These are phyloP conservation scores for Bothrops jararaca DNA, from an alignment of 2,113 vertebrate genomes.

Conservation along the genomic window DNA sequence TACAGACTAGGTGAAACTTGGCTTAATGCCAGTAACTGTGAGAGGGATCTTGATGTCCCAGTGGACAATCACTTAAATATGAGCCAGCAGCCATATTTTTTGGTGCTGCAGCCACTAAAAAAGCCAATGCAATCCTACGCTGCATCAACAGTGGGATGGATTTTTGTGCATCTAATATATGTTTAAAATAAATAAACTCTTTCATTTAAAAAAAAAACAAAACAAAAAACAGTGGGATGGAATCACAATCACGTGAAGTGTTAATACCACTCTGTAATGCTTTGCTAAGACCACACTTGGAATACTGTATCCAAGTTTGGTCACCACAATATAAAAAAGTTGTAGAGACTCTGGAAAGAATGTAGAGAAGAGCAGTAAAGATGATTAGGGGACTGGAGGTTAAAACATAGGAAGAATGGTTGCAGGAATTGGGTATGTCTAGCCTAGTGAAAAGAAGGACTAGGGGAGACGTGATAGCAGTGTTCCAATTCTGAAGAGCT, in stretches of 20 bases:
- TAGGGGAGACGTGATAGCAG: not conserved
- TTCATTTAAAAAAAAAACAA: no score
- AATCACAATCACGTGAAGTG: not conserved
- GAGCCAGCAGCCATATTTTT: no score
- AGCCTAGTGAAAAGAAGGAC: not conserved
- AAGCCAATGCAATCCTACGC: no score
- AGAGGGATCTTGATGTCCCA: no score
- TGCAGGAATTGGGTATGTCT: not conserved
- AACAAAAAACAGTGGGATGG: no score
- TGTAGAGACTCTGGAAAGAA: not conserved
- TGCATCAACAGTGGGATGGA: not conserved
- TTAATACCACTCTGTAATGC: not conserved
- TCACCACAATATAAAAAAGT: not conserved
- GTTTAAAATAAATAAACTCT: no score
- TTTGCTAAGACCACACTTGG: not conserved
- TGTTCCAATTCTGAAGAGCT: not conserved
- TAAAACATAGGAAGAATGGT: not conserved
- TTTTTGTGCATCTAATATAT: no score
- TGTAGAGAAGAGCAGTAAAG: not conserved
- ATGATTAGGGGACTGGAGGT: not conserved
- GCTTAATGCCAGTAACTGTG: not conserved
- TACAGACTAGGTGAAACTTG: not conserved
- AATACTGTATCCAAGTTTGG: not conserved
- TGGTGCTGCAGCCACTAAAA: no score
- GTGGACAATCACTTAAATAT: no score